Conservation (phyloP, 2,797 vertebrate genomes). For the Rhabdomys pumilio region DNA sequence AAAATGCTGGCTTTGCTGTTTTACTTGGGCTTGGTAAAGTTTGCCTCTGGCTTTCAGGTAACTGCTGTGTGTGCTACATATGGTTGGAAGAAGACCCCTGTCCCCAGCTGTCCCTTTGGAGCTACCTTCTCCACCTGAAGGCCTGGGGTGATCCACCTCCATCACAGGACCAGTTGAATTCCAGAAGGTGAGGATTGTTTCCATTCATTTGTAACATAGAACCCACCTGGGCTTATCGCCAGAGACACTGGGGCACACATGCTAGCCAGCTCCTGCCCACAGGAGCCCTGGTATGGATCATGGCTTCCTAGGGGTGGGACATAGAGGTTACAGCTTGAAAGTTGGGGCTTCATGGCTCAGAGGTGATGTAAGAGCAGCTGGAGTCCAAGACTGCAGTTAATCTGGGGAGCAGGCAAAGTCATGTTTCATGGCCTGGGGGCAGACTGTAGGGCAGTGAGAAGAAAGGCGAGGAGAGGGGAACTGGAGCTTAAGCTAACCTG, state of each 20-base stretch:
- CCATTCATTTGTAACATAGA: background rate
- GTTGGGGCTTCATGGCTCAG: background rate
- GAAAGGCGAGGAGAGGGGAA: too few relatives aligned
- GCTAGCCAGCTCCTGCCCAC: background rate
- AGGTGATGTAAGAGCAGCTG: background rate
- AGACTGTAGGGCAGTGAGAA: background rate
- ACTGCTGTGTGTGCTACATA: background rate
- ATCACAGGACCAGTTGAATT: background rate
- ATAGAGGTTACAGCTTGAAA: background rate
- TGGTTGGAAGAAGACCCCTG: background rate
- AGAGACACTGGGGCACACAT: background rate
- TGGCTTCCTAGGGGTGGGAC: background rate
- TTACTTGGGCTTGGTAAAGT: background rate
- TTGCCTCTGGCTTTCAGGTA: conserved; percentile 76
- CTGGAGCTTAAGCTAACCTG: background rate
- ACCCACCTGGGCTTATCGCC: background rate
- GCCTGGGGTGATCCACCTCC: background rate
- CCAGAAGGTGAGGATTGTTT: conserved; percentile 18
- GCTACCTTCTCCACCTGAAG: background rate
- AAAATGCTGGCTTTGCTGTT: background rate
- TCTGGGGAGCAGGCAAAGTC: background rate
- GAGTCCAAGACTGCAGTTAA: background rate
- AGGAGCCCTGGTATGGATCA: background rate
- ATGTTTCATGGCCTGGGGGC: too few relatives aligned
- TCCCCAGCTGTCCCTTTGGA: background rate